Percentiles rank a stretch among this genome's conserved stretches.
Evolutionary conservation across 2,797 vertebrate species (phyloP).

Genomic region (Nothura maculosa): DNA sequence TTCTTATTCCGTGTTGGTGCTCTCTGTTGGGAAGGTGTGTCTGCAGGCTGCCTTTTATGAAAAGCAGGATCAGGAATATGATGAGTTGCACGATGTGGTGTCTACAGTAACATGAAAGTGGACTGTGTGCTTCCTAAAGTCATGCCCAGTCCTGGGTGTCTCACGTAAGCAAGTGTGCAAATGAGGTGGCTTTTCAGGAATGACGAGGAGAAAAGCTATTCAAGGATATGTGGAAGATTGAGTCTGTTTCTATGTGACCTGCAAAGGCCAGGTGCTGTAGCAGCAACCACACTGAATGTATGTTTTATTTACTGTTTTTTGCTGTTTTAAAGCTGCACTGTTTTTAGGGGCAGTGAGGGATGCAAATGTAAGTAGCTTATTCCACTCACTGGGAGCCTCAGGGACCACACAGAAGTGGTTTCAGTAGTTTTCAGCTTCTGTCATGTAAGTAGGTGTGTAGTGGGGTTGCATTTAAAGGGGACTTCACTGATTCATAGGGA

Average conservation of each 20-base stretch:
- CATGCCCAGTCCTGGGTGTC: neutral
- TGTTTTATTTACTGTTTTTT: neutral
- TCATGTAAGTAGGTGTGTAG: neutral
- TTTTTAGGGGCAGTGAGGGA: neutral
- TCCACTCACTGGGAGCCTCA: neutral
- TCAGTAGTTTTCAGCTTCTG: neutral
- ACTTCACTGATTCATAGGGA: neutral
- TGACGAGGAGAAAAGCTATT: neutral
- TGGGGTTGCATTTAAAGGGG: neutral
- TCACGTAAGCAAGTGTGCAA: neutral
- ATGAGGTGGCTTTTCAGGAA: neutral
- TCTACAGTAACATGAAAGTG: neutral
- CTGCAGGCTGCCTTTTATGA: neutral
- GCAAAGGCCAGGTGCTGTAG: neutral
- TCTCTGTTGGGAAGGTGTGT: neutral
- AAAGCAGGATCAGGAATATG: neutral
- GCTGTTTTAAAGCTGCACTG: neutral
- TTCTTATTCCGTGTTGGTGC: neutral
- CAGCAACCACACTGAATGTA: neutral
- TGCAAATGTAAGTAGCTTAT: neutral
- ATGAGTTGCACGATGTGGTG: neutral
- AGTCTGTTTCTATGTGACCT: neutral
- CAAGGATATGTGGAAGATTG: neutral
- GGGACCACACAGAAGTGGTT: neutral
- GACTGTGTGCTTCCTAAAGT: neutral